Conservation (phyloP, 2,888 invertebrate genomes). For the Plebejus melissa region DNA sequence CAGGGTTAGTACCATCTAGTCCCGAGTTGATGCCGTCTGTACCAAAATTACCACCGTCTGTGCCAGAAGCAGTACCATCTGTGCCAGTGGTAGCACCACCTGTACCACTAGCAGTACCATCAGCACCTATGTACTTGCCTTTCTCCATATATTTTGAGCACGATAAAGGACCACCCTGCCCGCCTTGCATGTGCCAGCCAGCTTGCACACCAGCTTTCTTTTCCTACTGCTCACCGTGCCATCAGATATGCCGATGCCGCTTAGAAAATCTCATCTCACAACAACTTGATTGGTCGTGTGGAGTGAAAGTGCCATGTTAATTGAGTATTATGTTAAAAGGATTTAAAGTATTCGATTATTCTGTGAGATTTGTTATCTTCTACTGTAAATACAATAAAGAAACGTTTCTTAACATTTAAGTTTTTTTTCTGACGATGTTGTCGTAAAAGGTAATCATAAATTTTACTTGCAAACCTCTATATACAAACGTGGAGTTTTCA, state of each 20-base stretch:
- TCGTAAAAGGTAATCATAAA: not conserved
- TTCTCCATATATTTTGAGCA: not conserved
- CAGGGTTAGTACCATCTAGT: constrained; percentile 43
- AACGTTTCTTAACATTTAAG: too few relatives aligned
- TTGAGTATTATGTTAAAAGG: not conserved
- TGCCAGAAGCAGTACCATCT: constrained; percentile 29
- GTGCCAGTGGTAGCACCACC: constrained; percentile 41
- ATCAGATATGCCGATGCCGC: constrained; percentile 48
- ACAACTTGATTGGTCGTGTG: not conserved
- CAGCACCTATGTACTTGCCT: constrained; percentile 27
- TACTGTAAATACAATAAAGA: too few relatives aligned
- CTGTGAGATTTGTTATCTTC: not conserved
- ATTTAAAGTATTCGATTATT: not conserved
- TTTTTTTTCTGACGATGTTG: not conserved
- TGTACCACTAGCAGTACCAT: constrained; percentile 2
- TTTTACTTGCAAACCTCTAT: not conserved
- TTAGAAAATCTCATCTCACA: constrained; percentile 1
- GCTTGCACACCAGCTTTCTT: constrained; percentile 63
- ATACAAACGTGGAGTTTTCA: not conserved
- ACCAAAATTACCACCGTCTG: constrained; percentile 7
- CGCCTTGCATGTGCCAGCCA: constrained; percentile 59
- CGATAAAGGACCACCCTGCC: constrained; percentile 52
- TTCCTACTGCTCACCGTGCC: constrained; percentile 63
- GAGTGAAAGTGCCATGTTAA: not conserved
- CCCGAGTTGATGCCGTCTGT: not conserved